phyloP scores from a whole-genome alignment of 2,888 invertebrate genomes.

The Acronicta psi region DNA sequence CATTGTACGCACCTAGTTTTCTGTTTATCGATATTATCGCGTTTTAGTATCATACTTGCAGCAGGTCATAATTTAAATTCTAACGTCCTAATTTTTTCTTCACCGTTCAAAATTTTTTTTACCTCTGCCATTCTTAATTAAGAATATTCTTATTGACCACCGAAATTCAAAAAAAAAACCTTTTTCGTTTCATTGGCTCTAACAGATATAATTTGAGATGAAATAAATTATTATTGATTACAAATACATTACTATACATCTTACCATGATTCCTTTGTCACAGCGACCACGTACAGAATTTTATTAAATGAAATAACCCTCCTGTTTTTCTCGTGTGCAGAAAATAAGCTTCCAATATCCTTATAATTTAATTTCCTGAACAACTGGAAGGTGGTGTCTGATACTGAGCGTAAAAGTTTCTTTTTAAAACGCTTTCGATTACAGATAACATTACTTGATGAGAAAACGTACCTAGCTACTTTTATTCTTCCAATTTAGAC shows the following conservation, averaged over 20 bases:
- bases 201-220: too few species aligned
- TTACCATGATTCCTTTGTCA: background rate
- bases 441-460: constrained; percentile 32
- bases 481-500: constrained; percentile 11
- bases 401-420: constrained; percentile 26
- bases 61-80: too few species aligned
- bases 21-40: too few species aligned
- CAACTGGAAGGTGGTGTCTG: constrained; percentile 16
- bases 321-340: constrained; percentile 22
- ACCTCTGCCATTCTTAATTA: too few species aligned
- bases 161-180: too few species aligned
- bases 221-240: too few species aligned
- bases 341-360: constrained; percentile 19
- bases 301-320: constrained; percentile 8
- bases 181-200: too few species aligned
- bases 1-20: too few species aligned
- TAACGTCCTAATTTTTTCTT: too few species aligned
- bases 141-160: too few species aligned
- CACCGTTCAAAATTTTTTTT: too few species aligned
- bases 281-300: background rate
- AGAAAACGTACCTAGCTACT: constrained; percentile 19
- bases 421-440: constrained; percentile 38
- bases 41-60: too few species aligned
- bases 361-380: constrained; percentile 42
- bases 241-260: background rate